Conservation (phyloP, 2,797 vertebrate genomes). For the Cheracebus regulus region DNA sequence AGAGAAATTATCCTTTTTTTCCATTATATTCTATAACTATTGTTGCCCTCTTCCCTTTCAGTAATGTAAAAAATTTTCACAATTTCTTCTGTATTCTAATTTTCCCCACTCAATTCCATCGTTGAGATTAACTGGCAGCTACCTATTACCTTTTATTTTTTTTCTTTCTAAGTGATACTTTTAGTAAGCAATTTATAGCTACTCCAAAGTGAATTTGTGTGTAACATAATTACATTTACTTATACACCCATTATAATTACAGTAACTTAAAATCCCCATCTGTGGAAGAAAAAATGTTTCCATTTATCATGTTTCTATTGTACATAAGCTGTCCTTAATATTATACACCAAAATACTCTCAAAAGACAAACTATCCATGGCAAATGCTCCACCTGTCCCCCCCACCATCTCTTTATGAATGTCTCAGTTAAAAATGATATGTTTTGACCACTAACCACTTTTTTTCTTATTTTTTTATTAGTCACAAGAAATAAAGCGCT, state of each 20-base stretch:
- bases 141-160: not conserved
- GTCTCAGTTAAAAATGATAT: not conserved
- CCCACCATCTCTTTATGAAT: fast-evolving
- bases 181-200: slow-evolving; percentile 21
- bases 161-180: not conserved
- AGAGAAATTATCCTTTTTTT: not conserved
- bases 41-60: not conserved
- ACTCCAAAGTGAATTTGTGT: not conserved
- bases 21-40: not conserved
- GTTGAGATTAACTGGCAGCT: slow-evolving; percentile 23
- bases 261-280: slow-evolving; percentile 50
- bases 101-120: not conserved
- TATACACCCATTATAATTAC: slow-evolving; percentile 53
- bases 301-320: slow-evolving; percentile 16
- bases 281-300: slow-evolving; percentile 44
- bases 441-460: not conserved
- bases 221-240: slow-evolving; percentile 7
- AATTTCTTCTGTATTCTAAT: not conserved
- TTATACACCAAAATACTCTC: not conserved
- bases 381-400: fast-evolving
- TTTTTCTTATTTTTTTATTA: not conserved
- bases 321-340: not conserved
- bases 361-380: not conserved
- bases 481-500: not conserved
- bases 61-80: not conserved